Percentiles rank a stretch among this genome's conserved stretches.
Conservation (phyloP, 2,797 vertebrate genomes). For the Diceros bicornis region DNA sequence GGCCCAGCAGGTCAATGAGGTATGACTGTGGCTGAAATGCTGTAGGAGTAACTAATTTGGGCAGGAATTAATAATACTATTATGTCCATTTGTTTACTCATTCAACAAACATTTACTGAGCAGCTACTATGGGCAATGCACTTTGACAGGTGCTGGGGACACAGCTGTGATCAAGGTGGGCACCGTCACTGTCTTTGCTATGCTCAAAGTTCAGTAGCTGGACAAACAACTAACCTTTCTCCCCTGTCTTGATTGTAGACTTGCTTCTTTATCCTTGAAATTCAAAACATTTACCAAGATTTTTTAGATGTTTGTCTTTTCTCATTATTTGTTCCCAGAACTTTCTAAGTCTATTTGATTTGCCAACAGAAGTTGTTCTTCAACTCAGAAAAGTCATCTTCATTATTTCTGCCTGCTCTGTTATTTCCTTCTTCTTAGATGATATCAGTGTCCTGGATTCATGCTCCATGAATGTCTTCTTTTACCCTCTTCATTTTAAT, state of each 20-base stretch:
- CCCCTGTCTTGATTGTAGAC: neutral
- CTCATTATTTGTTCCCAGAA: neutral
- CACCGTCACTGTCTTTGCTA: rapidly evolving
- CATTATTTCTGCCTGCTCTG: neutral
- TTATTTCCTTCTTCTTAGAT: neutral
- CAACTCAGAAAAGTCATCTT: neutral
- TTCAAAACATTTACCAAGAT: neutral
- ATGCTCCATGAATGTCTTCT: rapidly evolving
- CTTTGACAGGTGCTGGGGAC: neutral
- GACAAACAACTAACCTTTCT: neutral
- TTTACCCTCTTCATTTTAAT: neutral
- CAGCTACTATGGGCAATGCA: neutral
- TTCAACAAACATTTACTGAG: neutral
- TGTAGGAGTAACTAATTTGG: no score
- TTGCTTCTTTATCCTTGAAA: conserved; percentile 30
- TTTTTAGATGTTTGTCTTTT: neutral
- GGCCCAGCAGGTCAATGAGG: neutral
- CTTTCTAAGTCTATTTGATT: conserved; percentile 7
- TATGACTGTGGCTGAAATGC: neutral
- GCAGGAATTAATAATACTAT: neutral
- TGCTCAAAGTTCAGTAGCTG: neutral
- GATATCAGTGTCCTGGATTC: neutral
- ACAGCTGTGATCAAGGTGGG: neutral
- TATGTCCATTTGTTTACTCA: neutral
- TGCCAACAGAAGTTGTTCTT: neutral